Evolutionary conservation across 2,888 invertebrate genomes (phyloP).

Genomic region (Lasioglossum oenotherae): DNA sequence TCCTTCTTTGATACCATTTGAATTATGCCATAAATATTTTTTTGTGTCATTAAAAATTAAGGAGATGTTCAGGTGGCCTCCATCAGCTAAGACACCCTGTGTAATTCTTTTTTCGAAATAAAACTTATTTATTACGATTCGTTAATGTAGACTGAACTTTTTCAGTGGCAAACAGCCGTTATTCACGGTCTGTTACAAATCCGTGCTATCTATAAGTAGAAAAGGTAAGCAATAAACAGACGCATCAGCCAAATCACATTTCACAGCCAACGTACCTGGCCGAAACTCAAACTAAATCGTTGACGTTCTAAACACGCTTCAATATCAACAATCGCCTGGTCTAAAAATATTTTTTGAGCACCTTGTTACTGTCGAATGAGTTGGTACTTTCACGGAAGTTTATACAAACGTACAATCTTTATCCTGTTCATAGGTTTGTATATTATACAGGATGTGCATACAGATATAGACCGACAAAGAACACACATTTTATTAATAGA

Average conservation of each 20-base stretch:
- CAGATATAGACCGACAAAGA: too few species aligned
- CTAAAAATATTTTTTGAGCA: background rate
- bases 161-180: background rate
- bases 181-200: background rate
- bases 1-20: too few species aligned
- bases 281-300: background rate
- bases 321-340: background rate
- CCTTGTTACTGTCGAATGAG: background rate
- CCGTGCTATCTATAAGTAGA: slow-evolving; percentile 1
- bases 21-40: too few species aligned
- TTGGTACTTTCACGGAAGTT: background rate
- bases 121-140: background rate
- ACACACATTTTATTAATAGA: too few species aligned
- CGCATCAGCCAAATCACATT: slow-evolving; percentile 1
- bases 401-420: background rate
- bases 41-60: too few species aligned
- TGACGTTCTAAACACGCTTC: background rate
- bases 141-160: background rate
- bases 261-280: background rate
- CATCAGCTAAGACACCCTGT: too few species aligned
- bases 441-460: background rate
- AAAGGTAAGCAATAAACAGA: background rate
- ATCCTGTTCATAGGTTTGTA: background rate
- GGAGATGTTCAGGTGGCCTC: too few species aligned
- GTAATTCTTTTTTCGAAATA: too few species aligned